Evolutionary conservation across 2,888 invertebrate genomes (phyloP), one percentile per base, ranked within the genome.

Genomic region (Dascillus cervinus): DNA sequence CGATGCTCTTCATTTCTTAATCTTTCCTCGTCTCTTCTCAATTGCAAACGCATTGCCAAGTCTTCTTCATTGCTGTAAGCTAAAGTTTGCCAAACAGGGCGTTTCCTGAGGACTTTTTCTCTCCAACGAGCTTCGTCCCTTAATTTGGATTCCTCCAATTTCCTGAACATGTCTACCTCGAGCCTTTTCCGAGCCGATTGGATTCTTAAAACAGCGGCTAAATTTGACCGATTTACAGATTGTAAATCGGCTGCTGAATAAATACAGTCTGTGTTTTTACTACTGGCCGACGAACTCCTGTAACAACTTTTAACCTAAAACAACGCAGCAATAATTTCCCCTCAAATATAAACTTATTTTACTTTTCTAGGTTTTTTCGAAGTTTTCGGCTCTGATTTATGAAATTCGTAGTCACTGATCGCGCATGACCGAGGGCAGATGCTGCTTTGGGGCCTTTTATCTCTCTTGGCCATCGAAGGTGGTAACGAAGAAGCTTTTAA

Each of bases 31-130:
- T 79, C 79, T 13, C 75, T 71, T 5, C 81, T 66, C 21, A 79
- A 70, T 50, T 77, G 76, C 5, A 79, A 65, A 22, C 81, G 66
- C 66, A 79, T 73, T 9, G 75, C 76, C 30, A 82, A 70, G 51
- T 82, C 82, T 56, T 77, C 77, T 52, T 77, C 76, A 37, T 77
- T 74, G 44, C 74, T 75, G 55, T 74, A 75, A 46, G 70, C 75
- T 11, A 82, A 65, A 15, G 77, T 67, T 56, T 75, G 73, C 82
- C 82, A 82, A n/a, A 79, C 78, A 1, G 82, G 81, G 49, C 76
- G 77, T 12, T 67, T 66, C 10, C 80, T 66, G 25, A 79, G 64
- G 22, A 77, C 52, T 22, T 75, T 71, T 48, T 79, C 77, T 13
- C 75, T 64, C 49, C 76, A 66, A 34, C 72, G 69, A 26, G 72